Evolutionary conservation across 2,888 invertebrate genomes (phyloP), one percentile per base, ranked within the genome.

Genomic region (Cheilosia urbana): DNA sequence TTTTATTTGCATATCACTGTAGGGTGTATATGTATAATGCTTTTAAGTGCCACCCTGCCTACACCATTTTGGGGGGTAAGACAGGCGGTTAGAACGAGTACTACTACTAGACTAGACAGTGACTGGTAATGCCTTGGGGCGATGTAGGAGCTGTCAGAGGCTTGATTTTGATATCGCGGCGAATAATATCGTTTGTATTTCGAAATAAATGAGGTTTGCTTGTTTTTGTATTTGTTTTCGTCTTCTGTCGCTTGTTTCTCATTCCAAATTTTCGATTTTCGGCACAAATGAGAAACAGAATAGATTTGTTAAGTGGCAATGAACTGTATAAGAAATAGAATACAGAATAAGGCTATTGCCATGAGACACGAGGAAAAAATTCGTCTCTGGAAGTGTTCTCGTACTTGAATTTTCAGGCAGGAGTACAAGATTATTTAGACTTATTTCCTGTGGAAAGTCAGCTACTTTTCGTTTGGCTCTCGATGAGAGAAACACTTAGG

Each of bases 1-100:
- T 79, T 83, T 78, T 79, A 83, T 83, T 83, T 83, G 83, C 83
- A 83, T 83, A 73, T 68, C 78, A 69, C 73, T 73, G 73, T 63
- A 68, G 63, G 78, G 83, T 69, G 78, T 78, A 73, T 73, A 78
- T 69, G 78, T 78, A 73, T 73, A 78, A 69, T 73, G 79, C 80
- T 76, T 75, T 84, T 62, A 84, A 84, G 80, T 80, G 80, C 71
- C 75, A 63, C 80, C 80, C 60, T 68, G 65, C 80, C 55, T 63
- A 60, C 57, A 55, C 62, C 55, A 37, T 40, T 30, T 55, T 40
- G 60, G 66, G 4, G 15, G 13, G 53, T 34, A 62, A 62, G 55
- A 34, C 68, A 7, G 57, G 68, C 49, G 60, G 55, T 51, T 57
- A 51, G 58, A 60, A 62, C 51, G 34, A 68, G 19, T 55, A 37